phyloP scores from a whole-genome alignment of 2,113 vertebrate genomes.

The Microtus oregoni region DNA sequence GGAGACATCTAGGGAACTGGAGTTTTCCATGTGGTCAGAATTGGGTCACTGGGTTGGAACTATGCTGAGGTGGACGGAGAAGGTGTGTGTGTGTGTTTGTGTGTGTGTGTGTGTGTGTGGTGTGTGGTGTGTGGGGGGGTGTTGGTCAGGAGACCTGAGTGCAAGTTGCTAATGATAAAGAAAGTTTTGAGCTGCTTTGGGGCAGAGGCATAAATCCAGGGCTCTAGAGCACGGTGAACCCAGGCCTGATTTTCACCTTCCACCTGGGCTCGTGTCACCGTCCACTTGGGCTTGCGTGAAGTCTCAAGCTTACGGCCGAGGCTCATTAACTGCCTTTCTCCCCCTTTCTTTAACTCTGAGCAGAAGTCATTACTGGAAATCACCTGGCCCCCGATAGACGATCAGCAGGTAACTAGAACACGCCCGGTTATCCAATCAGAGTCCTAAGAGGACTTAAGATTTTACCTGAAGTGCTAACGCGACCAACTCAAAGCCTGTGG shows the following conservation, averaged over 20 bases:
- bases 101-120: not conserved
- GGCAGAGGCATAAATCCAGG: not conserved
- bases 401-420: constrained; percentile 19
- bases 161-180: not conserved
- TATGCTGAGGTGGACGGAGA: not conserved
- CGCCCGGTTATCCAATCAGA: constrained; percentile 31
- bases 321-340: not conserved
- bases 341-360: not conserved
- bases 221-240: not conserved
- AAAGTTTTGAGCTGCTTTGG: not conserved
- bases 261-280: no score
- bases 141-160: not conserved
- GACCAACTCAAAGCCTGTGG: not conserved
- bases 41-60: not conserved
- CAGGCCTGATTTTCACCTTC: not conserved
- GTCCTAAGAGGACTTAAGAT: not conserved
- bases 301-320: not conserved
- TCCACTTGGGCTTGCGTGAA: not conserved
- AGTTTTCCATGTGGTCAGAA: not conserved
- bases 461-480: constrained; percentile 4
- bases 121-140: no score
- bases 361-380: constrained; percentile 8
- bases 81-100: not conserved
- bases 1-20: not conserved
- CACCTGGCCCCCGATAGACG: not conserved